phyloP scores from a whole-genome alignment of 2,797 vertebrate species.

The Bufotes viridis region DNA sequence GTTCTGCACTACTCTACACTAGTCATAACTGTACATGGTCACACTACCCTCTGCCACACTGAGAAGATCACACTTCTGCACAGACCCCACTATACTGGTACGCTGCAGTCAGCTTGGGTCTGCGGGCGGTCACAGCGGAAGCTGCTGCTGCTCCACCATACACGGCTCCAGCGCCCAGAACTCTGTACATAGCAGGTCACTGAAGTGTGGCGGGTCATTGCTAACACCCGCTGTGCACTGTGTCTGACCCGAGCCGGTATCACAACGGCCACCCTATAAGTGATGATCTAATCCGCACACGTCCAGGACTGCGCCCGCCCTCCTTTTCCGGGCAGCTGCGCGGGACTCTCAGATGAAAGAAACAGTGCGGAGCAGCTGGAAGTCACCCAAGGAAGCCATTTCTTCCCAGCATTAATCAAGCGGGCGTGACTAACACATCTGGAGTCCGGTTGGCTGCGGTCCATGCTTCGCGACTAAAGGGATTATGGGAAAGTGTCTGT shows the following conservation, averaged over 20 bases:
- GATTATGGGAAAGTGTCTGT: neutral
- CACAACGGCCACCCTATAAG: neutral
- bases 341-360: neutral
- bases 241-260: neutral
- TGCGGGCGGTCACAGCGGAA: too few relatives aligned
- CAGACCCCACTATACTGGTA: too few relatives aligned
- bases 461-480: neutral
- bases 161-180: neutral
- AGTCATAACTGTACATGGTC: too few relatives aligned
- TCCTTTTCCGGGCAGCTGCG: neutral
- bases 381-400: conserved; percentile 13
- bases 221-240: neutral
- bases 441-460: neutral
- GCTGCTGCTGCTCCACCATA: too few relatives aligned
- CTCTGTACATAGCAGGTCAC: neutral
- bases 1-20: too few relatives aligned
- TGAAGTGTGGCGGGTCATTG: neutral
- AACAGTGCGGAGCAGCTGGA: neutral
- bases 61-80: too few relatives aligned
- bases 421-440: neutral
- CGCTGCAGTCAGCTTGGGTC: too few relatives aligned
- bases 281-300: neutral
- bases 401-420: neutral
- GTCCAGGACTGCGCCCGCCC: neutral
- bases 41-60: too few relatives aligned